Conservation (phyloP, 2,888 invertebrate species). For the Nowickia ferox region DNA sequence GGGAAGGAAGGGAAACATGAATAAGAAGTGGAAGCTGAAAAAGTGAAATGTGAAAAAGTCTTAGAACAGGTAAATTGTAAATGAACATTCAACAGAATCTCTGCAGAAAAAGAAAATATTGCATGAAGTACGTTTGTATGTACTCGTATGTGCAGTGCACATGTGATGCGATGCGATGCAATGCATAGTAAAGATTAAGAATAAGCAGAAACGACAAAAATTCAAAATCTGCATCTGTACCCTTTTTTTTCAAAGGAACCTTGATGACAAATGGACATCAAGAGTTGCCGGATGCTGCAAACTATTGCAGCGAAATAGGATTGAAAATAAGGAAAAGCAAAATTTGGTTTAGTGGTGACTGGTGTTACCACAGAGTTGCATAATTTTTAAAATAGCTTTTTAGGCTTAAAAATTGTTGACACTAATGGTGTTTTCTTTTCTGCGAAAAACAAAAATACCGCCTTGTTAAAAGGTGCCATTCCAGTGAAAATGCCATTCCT, state of each 20-base stretch:
- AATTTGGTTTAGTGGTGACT: too few relatives aligned
- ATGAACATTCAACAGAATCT: constrained; percentile 24
- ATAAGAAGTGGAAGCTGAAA: constrained; percentile 54
- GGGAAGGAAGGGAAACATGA: constrained; percentile 29
- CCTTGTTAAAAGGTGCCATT: too few relatives aligned
- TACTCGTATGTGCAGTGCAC: too few relatives aligned
- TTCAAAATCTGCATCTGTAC: constrained; percentile 39
- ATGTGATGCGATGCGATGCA: not conserved
- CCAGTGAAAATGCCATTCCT: too few relatives aligned
- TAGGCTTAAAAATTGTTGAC: too few relatives aligned
- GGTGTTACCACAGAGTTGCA: too few relatives aligned
- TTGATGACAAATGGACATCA: constrained; percentile 20
- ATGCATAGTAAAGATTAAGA: constrained; percentile 57
- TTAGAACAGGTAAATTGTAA: constrained; percentile 63
- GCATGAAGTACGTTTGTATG: constrained; percentile 8
- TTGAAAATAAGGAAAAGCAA: not conserved
- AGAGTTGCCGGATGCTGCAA: constrained; percentile 26
- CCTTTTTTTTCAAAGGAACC: not conserved
- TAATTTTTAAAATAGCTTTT: too few relatives aligned
- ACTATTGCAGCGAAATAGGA: not conserved
- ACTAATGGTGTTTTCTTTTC: too few relatives aligned
- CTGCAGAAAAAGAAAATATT: constrained; percentile 40
- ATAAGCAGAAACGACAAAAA: not conserved
- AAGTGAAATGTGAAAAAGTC: constrained; percentile 37
- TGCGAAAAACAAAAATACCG: too few relatives aligned